Percentiles rank a stretch among this genome's conserved stretches.
Conservation (phyloP, 2,797 vertebrate genomes). For the Agapornis canus region DNA sequence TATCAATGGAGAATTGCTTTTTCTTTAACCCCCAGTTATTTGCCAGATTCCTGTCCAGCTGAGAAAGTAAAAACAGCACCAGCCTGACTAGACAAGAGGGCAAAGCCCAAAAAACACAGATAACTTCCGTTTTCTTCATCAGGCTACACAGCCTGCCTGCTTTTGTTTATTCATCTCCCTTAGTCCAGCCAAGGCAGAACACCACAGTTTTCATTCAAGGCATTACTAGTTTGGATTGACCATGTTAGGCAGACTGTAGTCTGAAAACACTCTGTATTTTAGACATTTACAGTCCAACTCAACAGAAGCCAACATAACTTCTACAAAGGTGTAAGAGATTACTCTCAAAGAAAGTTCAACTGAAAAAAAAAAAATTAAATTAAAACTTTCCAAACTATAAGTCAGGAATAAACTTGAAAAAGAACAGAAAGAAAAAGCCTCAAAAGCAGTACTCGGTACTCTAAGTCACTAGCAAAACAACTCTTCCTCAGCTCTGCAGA, state of each 20-base stretch:
- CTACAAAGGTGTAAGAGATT: not conserved
- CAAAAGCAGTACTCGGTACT: not conserved
- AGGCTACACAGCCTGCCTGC: not conserved
- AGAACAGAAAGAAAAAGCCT: not conserved
- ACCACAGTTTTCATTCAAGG: not conserved
- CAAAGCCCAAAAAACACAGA: not conserved
- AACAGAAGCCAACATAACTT: not conserved
- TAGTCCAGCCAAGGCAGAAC: not conserved
- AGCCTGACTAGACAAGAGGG: not conserved
- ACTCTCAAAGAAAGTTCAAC: not conserved
- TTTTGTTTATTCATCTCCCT: not conserved
- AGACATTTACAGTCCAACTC: not conserved
- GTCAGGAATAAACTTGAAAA: not conserved
- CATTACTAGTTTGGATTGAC: not conserved
- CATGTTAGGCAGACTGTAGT: not conserved
- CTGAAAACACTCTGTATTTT: not conserved
- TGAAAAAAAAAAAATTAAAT: not conserved
- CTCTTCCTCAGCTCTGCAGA: not conserved
- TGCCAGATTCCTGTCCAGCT: not conserved
- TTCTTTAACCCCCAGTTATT: not conserved
- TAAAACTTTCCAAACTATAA: not conserved
- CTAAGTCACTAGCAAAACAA: not conserved
- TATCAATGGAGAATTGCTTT: rapidly evolving
- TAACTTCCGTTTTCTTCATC: not conserved
- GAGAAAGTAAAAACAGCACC: not conserved